phyloP scores from a whole-genome alignment of 1,140 invertebrate species.

The Diorhabda sublineata region DNA sequence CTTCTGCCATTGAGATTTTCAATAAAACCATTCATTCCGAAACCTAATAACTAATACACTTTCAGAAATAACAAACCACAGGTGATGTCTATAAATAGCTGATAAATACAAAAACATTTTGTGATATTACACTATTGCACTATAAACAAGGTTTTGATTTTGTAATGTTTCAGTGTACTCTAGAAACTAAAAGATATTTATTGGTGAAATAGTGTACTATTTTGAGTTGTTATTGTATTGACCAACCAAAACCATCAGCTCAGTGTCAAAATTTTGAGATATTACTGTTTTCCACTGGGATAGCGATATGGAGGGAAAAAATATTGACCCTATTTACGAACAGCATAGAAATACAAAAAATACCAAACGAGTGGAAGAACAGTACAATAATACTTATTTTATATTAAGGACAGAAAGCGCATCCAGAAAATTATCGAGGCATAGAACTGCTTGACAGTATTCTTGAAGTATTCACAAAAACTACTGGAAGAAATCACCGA shows the following conservation, averaged over 20 bases:
- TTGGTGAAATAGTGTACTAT: neutral
- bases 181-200: slow-evolving; percentile 7
- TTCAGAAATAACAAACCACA: slow-evolving; percentile 7
- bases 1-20: slow-evolving; percentile 4
- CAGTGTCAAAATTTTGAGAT: neutral
- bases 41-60: slow-evolving; percentile 3
- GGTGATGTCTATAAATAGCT: slow-evolving; percentile 2
- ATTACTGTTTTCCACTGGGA: too few species aligned
- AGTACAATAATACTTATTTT: too few species aligned
- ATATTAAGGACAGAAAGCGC: too few species aligned
- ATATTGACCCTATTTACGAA: too few species aligned
- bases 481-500: too few species aligned
- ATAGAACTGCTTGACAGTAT: too few species aligned
- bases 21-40: slow-evolving; percentile 4
- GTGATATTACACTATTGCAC: neutral
- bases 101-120: neutral
- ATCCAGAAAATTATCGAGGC: too few species aligned
- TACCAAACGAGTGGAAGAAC: too few species aligned
- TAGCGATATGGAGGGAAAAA: too few species aligned
- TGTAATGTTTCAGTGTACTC: slow-evolving; percentile 4
- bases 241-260: slow-evolving; percentile 4
- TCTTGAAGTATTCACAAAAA: too few species aligned
- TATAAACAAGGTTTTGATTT: slow-evolving; percentile 4
- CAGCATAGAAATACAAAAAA: too few species aligned
- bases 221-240: neutral